phyloP scores from a whole-genome alignment of 2,888 invertebrate species.

The Drosophila longiperda region DNA sequence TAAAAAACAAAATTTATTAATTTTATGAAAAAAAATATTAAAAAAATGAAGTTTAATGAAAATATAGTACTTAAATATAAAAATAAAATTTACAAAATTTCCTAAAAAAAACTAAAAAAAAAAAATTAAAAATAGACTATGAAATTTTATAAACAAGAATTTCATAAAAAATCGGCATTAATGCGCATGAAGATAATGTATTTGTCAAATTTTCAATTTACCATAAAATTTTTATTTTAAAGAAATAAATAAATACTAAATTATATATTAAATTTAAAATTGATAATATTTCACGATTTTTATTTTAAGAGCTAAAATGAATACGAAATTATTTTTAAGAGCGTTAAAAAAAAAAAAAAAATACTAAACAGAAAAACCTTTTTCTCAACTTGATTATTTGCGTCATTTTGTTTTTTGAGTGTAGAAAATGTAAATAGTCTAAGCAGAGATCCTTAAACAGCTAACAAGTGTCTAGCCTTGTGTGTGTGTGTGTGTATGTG shows the following conservation, averaged over 20 bases:
- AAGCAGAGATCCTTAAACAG: slow-evolving; percentile 12
- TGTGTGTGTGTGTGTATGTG: neutral
- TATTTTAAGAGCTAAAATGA: neutral
- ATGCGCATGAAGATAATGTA: neutral
- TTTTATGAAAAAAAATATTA: neutral
- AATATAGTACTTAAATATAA: accelerated
- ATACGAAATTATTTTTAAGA: neutral
- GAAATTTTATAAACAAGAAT: neutral
- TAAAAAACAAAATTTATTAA: slow-evolving; percentile 11
- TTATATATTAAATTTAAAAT: neutral
- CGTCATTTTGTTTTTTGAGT: neutral
- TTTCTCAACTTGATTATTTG: neutral
- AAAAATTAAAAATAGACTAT: too few species aligned
- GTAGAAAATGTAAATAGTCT: slow-evolving; percentile 8
- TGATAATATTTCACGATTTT: neutral
- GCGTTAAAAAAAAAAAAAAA: neutral
- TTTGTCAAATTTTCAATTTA: neutral
- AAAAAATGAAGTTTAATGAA: neutral
- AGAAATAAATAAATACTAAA: too few species aligned
- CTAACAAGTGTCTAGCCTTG: slow-evolving; percentile 14
- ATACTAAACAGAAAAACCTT: neutral
- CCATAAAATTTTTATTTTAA: neutral
- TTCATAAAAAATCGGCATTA: neutral
- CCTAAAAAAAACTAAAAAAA: neutral
- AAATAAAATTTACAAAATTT: neutral